A percentile compares a stretch with the other conserved stretches of the same genome.
phyloP scores from a whole-genome alignment of 2,113 vertebrate species.

The Orycteropus afer region DNA sequence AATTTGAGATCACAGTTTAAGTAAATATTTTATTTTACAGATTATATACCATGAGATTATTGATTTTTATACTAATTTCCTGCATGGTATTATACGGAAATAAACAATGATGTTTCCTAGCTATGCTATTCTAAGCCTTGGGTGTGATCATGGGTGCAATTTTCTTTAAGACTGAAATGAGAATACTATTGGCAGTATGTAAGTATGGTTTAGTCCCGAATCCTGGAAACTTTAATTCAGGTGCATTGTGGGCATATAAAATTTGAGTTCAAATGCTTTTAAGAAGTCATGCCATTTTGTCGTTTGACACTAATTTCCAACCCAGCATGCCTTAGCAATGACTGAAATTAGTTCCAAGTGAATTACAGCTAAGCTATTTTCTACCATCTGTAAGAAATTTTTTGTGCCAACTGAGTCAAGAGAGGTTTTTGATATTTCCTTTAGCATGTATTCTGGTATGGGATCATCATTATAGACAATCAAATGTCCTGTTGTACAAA shows the following conservation, averaged over 20 bases:
- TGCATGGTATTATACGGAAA: constrained; percentile 40
- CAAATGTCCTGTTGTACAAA: not conserved
- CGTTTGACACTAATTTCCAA: constrained; percentile 89
- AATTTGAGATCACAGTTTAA: not conserved
- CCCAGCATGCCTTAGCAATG: constrained; percentile 85
- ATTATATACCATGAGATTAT: not conserved
- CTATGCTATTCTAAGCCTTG: not conserved
- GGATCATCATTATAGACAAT: not conserved
- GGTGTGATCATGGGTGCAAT: not conserved
- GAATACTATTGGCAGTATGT: constrained; percentile 8
- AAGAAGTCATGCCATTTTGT: constrained; percentile 85
- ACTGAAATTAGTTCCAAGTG: constrained; percentile 88
- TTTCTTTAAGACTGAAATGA: constrained; percentile 52
- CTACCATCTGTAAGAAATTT: constrained; percentile 79
- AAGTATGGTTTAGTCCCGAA: constrained; percentile 36
- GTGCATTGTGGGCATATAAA: constrained; percentile 81
- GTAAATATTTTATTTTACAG: not conserved
- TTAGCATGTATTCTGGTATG: not conserved
- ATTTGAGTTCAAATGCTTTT: constrained; percentile 84
- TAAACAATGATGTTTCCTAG: not conserved
- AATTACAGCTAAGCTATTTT: constrained; percentile 87
- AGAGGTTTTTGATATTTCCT: constrained; percentile 53
- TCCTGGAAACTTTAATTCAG: constrained; percentile 78
- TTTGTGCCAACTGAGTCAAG: constrained; percentile 76
- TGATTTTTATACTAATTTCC: constrained; percentile 43